Evolutionary conservation across 1,140 invertebrate genomes (phyloP).

Genomic region (Drosophila equinoxialis): DNA sequence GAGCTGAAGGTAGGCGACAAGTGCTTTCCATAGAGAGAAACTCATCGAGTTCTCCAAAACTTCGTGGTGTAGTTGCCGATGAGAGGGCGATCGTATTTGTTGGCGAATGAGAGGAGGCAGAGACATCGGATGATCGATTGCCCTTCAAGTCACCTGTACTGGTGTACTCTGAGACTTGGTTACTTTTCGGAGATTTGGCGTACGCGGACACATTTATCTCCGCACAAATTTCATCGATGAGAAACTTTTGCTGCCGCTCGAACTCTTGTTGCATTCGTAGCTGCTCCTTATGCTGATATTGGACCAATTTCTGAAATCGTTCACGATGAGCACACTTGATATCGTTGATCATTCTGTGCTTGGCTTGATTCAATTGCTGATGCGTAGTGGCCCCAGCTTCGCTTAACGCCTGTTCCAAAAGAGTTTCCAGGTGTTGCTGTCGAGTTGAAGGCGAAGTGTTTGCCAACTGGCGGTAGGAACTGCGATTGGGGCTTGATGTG

Average conservation of each 20-base stretch:
- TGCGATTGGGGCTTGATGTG: conserved; percentile 7
- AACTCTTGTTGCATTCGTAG: conserved; percentile 65
- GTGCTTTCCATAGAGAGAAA: background rate
- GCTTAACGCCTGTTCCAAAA: conserved; percentile 49
- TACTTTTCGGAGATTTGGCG: conserved; percentile 10
- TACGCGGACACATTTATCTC: conserved; percentile 51
- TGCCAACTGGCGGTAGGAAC: conserved; percentile 4
- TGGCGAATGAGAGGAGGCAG: background rate
- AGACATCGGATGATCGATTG: background rate
- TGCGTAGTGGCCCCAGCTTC: conserved; percentile 23
- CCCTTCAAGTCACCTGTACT: conserved; percentile 46
- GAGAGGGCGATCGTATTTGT: conserved; percentile 10
- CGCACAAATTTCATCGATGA: conserved; percentile 70
- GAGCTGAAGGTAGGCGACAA: background rate
- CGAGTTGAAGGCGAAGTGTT: background rate
- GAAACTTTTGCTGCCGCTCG: conserved; percentile 64
- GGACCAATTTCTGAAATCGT: conserved; percentile 81
- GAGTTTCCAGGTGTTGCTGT: conserved; percentile 27
- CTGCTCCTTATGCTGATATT: conserved; percentile 74
- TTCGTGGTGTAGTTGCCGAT: conserved; percentile 17
- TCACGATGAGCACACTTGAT: conserved; percentile 78
- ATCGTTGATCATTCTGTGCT: conserved; percentile 39
- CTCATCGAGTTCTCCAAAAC: conserved; percentile 5
- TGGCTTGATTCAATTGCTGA: conserved; percentile 27
- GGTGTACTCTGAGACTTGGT: conserved; percentile 33